Conservation (phyloP, 2,113 vertebrate genomes). For the Ctenomys sociabilis region DNA sequence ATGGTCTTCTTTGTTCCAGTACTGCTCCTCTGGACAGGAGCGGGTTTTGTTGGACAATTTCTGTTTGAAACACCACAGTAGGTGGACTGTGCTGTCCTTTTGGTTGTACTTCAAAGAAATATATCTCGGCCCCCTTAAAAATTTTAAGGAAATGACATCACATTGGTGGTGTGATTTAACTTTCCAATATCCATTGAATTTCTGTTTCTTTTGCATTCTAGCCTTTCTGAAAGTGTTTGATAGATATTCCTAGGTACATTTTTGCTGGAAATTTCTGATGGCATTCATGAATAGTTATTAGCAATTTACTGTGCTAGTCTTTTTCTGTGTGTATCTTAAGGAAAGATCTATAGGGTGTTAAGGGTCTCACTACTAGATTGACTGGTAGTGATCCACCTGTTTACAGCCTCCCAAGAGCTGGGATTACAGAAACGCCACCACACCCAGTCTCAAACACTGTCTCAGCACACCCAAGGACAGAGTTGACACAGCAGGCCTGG, state of each 20-base stretch:
- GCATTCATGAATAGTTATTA: not conserved
- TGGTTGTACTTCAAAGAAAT: constrained; percentile 5
- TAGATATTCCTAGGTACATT: not conserved
- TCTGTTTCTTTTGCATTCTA: not conserved
- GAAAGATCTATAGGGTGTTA: no score
- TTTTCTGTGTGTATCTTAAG: no score
- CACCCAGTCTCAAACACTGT: no score
- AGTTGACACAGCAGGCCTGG: no score
- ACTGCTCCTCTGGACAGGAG: not conserved
- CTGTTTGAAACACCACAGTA: not conserved
- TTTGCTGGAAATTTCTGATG: not conserved
- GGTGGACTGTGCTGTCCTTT: not conserved
- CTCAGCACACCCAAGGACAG: no score
- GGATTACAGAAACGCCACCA: no score
- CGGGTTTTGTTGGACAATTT: not conserved
- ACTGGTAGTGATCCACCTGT: no score
- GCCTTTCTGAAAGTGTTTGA: not conserved
- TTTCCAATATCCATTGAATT: not conserved
- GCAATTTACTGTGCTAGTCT: not conserved
- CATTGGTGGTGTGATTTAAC: not conserved
- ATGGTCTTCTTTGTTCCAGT: not conserved
- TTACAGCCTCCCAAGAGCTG: no score
- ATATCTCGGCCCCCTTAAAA: not conserved
- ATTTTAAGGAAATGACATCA: not conserved
- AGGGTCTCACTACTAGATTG: no score